phyloP scores from a whole-genome alignment of 2,113 vertebrate genomes.

The Anthoscopus minutus region DNA sequence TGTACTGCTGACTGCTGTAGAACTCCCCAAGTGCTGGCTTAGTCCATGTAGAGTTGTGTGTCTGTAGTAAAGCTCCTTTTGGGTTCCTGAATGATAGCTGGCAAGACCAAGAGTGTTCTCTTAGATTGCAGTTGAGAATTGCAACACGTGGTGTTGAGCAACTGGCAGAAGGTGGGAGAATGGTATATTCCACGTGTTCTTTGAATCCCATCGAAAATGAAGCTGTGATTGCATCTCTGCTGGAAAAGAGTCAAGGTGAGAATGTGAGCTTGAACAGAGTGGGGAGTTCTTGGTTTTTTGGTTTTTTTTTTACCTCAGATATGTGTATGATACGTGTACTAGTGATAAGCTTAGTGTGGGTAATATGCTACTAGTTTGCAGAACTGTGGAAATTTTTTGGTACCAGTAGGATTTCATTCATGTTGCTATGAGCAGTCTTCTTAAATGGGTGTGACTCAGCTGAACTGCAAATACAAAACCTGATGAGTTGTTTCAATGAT shows the following conservation, averaged over 20 bases:
- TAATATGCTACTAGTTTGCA: background rate
- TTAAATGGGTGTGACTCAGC: background rate
- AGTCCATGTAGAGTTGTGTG: background rate
- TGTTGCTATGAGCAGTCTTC: background rate
- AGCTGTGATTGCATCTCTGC: conserved; percentile 86
- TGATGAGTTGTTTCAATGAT: background rate
- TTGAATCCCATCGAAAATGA: conserved; percentile 96
- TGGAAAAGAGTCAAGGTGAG: conserved; percentile 95
- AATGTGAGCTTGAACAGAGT: background rate
- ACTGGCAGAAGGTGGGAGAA: conserved; percentile 89
- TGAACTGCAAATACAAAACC: background rate
- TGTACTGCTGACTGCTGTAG: background rate
- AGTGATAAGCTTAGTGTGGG: background rate
- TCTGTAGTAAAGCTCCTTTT: background rate
- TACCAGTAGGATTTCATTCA: background rate
- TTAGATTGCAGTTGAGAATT: conserved; percentile 91
- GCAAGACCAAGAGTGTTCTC: background rate
- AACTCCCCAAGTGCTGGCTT: background rate
- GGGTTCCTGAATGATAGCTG: background rate
- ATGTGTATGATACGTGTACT: background rate
- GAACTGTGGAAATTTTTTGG: background rate
- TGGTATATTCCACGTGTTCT: conserved; percentile 97
- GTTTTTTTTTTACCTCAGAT: background rate
- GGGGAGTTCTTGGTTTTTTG: background rate
- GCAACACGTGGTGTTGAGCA: conserved; percentile 91